phyloP scores from a whole-genome alignment of 2,113 vertebrate genomes.

The Galbula dea region DNA sequence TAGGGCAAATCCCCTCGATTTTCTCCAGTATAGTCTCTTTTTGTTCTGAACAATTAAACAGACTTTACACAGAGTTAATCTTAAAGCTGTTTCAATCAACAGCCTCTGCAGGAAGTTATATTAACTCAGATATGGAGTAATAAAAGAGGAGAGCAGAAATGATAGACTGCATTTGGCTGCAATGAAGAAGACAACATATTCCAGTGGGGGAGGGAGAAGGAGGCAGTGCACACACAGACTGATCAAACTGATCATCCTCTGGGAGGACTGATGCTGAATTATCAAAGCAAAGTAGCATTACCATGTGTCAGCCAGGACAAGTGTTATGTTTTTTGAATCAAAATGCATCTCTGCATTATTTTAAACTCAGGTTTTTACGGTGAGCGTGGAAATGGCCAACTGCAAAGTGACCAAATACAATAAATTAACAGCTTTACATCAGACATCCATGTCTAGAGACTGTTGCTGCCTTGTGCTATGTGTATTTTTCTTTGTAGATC shows the following conservation, averaged over 20 bases:
- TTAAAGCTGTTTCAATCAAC: not conserved
- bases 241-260: not conserved
- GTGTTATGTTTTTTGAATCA: not conserved
- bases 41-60: not conserved
- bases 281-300: fast-evolving
- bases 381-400: not conserved
- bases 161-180: not conserved
- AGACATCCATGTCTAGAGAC: fast-evolving
- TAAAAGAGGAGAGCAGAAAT: not conserved
- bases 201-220: not conserved
- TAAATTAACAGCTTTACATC: not conserved
- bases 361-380: not conserved
- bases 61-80: not conserved
- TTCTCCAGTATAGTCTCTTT: not conserved
- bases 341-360: not conserved
- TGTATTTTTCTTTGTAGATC: not conserved
- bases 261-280: not conserved
- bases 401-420: not conserved
- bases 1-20: not conserved
- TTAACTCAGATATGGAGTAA: not conserved
- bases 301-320: not conserved
- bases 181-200: not conserved
- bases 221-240: not conserved
- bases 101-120: not conserved
- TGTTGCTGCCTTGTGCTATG: not conserved